Evolutionary conservation across 2,113 vertebrate genomes (phyloP).

Genomic region (Carollia perspicillata): DNA sequence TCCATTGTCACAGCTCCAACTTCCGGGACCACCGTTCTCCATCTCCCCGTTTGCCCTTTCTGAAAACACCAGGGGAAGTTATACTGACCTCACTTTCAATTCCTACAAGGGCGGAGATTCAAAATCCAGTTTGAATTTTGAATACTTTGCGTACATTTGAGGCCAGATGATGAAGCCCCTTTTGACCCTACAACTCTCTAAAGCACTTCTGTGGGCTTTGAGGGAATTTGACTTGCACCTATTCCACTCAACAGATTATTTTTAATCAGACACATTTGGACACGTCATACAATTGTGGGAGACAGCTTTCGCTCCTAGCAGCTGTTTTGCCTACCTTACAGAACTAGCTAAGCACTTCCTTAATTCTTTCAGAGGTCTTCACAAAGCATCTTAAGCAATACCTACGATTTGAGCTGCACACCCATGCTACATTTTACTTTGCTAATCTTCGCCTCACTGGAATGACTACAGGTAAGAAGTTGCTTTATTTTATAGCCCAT

Average conservation of each 20-base stretch:
- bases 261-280: not conserved
- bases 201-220: not conserved
- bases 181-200: not conserved
- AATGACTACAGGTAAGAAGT: not conserved
- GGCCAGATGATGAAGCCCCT: accelerated
- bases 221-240: not conserved
- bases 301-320: not conserved
- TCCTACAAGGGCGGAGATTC: not conserved
- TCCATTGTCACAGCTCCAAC: not conserved
- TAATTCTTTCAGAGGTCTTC: not conserved
- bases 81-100: not conserved
- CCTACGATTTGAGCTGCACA: not conserved
- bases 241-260: not conserved
- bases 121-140: not conserved
- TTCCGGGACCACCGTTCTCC: not conserved
- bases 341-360: not conserved
- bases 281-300: not conserved
- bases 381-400: not conserved
- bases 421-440: not conserved
- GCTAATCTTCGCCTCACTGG: not conserved
- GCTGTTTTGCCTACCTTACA: not conserved
- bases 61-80: not conserved
- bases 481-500: not conserved
- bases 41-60: not conserved
- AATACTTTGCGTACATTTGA: not conserved